Evolutionary conservation across 1,140 invertebrate species (phyloP).

Genomic region (Oreohelix idahoensis): DNA sequence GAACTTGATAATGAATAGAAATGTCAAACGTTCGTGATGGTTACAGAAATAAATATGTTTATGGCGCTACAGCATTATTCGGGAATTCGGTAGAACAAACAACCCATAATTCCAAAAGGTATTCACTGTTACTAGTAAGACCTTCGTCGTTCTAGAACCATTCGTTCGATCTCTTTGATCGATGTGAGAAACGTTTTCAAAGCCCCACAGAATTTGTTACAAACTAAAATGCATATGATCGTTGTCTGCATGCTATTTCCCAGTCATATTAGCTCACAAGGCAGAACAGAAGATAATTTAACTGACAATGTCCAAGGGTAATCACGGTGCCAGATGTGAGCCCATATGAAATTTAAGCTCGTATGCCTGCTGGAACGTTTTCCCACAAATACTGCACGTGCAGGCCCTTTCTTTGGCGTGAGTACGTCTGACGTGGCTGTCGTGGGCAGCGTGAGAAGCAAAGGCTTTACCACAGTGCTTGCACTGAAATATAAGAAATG

Average conservation of each 20-base stretch:
- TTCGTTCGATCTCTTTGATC: too few species aligned
- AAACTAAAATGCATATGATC: neutral
- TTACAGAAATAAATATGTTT: too few species aligned
- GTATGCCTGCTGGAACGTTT: constrained; percentile 60
- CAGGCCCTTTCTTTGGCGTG: constrained; percentile 68
- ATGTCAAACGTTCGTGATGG: too few species aligned
- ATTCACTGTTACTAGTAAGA: too few species aligned
- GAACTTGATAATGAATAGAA: too few species aligned
- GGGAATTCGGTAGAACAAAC: too few species aligned
- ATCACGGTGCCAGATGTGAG: constrained; percentile 39
- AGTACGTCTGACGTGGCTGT: constrained; percentile 76
- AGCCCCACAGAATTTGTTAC: too few species aligned
- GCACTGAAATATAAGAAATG: constrained; percentile 65
- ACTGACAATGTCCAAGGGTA: neutral
- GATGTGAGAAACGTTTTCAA: too few species aligned
- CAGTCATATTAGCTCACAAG: neutral
- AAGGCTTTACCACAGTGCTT: constrained; percentile 74
- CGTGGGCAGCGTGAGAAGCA: constrained; percentile 76
- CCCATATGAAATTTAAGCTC: constrained; percentile 66
- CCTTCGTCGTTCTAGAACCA: too few species aligned
- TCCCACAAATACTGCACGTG: constrained; percentile 64
- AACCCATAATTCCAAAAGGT: too few species aligned
- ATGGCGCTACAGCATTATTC: too few species aligned
- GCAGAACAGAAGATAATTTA: neutral
- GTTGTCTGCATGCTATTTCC: neutral